These are phyloP conservation scores for Schrankia costaestrigalis DNA, from an alignment of 2,888 invertebrate species.

Conservation along the genomic window DNA sequence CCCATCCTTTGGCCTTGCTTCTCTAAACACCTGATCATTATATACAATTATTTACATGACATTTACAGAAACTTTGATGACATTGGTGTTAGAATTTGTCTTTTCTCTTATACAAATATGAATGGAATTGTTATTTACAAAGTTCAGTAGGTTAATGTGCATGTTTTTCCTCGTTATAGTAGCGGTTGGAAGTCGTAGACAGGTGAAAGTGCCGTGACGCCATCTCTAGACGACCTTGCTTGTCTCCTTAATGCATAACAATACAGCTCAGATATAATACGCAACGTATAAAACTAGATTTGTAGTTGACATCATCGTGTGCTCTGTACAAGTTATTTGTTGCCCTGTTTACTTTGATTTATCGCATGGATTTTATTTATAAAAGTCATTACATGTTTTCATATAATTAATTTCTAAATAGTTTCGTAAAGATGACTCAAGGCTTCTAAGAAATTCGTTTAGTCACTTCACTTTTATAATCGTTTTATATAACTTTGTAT, in stretches of 20 bases:
- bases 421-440: no score
- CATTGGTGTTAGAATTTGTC: not conserved
- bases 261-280: conserved; percentile 32
- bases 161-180: conserved; percentile 22
- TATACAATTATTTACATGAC: conserved; percentile 16
- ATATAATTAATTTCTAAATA: no score
- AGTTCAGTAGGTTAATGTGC: conserved; percentile 19
- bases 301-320: conserved; percentile 22
- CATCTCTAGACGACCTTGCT: conserved; percentile 61
- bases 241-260: conserved; percentile 38
- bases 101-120: not conserved
- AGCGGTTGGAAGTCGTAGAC: conserved; percentile 33
- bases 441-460: no score
- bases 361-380: no score
- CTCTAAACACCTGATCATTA: conserved; percentile 28
- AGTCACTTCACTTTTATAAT: no score
- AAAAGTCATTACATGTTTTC: no score
- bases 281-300: conserved; percentile 19
- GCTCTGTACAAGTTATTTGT: no score
- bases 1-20: conserved; percentile 45
- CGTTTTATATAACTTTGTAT: not conserved
- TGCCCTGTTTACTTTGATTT: no score
- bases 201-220: conserved; percentile 63
- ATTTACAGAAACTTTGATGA: conserved; percentile 9
- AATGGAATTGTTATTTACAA: conserved; percentile 10